These are phyloP conservation scores for Pandemis corylana DNA, from an alignment of 2,888 invertebrate species.

Conservation along the genomic window DNA sequence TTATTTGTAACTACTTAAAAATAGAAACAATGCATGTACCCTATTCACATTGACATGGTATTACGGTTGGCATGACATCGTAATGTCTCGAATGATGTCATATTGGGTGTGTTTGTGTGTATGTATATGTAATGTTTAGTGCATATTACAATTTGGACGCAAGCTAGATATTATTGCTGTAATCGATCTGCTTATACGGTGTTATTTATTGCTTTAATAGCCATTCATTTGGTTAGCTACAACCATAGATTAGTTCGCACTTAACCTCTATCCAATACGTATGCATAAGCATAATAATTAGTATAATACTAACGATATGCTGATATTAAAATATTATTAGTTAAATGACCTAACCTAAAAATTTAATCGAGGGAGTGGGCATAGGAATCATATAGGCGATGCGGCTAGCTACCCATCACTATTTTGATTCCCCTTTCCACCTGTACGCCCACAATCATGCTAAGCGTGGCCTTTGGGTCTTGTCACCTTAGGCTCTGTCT, in stretches of 20 bases:
- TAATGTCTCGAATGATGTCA: slow-evolving; percentile 48
- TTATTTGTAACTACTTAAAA: too few relatives aligned
- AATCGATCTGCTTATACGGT: slow-evolving; percentile 29
- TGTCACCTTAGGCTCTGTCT: too few relatives aligned
- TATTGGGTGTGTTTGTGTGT: slow-evolving; percentile 35
- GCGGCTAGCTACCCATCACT: too few relatives aligned
- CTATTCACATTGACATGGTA: background rate
- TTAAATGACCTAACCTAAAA: too few relatives aligned
- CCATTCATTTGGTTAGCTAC: background rate
- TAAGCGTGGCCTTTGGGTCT: too few relatives aligned
- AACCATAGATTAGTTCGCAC: background rate
- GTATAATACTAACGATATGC: too few relatives aligned
- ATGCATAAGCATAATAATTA: too few relatives aligned
- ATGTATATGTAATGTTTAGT: slow-evolving; percentile 2
- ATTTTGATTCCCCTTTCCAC: too few relatives aligned
- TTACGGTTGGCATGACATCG: background rate
- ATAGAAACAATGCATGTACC: background rate
- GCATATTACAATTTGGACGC: slow-evolving; percentile 17
- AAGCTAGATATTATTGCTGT: slow-evolving; percentile 9
- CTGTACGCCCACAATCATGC: too few relatives aligned
- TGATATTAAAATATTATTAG: too few relatives aligned
- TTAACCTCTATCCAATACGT: background rate
- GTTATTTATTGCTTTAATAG: slow-evolving; percentile 39
- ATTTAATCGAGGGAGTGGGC: too few relatives aligned
- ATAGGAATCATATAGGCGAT: too few relatives aligned